Percentiles rank a stretch among this genome's conserved stretches.
Evolutionary conservation across 2,797 vertebrate species (phyloP).

Genomic region (Enteromius paludinosus): DNA sequence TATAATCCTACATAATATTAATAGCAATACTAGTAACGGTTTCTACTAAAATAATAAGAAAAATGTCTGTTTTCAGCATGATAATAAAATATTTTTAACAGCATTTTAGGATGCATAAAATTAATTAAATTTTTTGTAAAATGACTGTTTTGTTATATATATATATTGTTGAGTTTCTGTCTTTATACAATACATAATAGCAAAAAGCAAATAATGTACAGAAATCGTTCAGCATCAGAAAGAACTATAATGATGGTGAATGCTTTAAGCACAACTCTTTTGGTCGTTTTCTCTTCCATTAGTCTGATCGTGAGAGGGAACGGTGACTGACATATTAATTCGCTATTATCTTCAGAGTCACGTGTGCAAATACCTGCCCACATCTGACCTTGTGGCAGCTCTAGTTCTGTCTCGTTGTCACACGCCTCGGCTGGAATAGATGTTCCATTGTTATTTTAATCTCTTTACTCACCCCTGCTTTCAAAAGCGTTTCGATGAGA

Average conservation of each 20-base stretch:
- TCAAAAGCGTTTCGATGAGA: slow-evolving; percentile 57
- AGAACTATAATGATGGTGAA: not conserved
- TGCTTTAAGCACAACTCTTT: not conserved
- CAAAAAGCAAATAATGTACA: not conserved
- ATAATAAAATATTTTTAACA: too few relatives aligned
- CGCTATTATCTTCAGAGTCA: slow-evolving; percentile 41
- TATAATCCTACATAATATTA: too few relatives aligned
- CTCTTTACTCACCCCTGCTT: slow-evolving; percentile 53
- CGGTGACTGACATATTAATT: slow-evolving; percentile 36
- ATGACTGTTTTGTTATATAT: too few relatives aligned
- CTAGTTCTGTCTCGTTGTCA: slow-evolving; percentile 49
- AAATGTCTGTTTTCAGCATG: too few relatives aligned
- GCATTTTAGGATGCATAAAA: too few relatives aligned
- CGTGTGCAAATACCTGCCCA: slow-evolving; percentile 46
- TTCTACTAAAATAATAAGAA: too few relatives aligned
- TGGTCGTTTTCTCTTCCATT: not conserved
- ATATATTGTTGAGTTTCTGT: not conserved
- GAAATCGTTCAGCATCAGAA: not conserved
- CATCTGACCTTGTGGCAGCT: slow-evolving; percentile 58
- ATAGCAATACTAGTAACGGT: too few relatives aligned
- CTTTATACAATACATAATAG: not conserved
- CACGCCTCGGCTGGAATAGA: slow-evolving; percentile 52
- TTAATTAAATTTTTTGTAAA: too few relatives aligned
- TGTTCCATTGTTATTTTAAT: slow-evolving; percentile 64
- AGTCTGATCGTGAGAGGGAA: not conserved